Base-by-base conservation (phyloP, 2,797 vertebrate genomes). In the Gymnothorax reevesii region DNA sequence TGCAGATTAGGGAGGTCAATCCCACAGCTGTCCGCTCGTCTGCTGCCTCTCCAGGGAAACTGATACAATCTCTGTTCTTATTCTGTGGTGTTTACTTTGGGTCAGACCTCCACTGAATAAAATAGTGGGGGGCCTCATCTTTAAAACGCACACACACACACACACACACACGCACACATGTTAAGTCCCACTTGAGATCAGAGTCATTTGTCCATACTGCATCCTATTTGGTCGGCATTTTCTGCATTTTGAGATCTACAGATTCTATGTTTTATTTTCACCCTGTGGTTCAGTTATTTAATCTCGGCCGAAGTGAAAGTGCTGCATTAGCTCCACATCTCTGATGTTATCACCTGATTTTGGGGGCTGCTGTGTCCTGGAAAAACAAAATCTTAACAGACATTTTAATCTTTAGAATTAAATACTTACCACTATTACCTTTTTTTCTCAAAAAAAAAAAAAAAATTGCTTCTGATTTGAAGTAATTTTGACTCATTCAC, bases 71-170 rank as follows among this genome's bases (percentile, higher is more conserved):
- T 25, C 7, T 20, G 42, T 6, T 57, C 42, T 73, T 49, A 84
- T 71, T 71, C 12, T 52, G n/a, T 55, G n/a, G n/a, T 15, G 54
- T 12, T 13, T 54, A 33, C 42, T 83, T 15, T 79, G 49, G 17
- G 75, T 79, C 42, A 52, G 49, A 79, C 75, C 75, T 22, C 75
- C 75, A 79, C 42, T 79, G 75, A 79, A 15, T 79, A 49, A 52
- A 79, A 13, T 79, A 54, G 42, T 54, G 25, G 17, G 12, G 75
- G 71, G 33, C 13, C 33, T 69, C 22, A 25, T 71, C 25, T 10
- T 42, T 42, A 42, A 42, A 9, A 59, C 8, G 9, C 2, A 59
- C 8, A 59, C 13, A 59, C 8, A 59, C 5, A n/a, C 20, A n/a
- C 12, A 49, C 49, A 9, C 55, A 59, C 13, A 59, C 8, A 59